Evolutionary conservation across 2,797 vertebrate genomes (phyloP).

Genomic region (Bryconaethiops microstoma): DNA sequence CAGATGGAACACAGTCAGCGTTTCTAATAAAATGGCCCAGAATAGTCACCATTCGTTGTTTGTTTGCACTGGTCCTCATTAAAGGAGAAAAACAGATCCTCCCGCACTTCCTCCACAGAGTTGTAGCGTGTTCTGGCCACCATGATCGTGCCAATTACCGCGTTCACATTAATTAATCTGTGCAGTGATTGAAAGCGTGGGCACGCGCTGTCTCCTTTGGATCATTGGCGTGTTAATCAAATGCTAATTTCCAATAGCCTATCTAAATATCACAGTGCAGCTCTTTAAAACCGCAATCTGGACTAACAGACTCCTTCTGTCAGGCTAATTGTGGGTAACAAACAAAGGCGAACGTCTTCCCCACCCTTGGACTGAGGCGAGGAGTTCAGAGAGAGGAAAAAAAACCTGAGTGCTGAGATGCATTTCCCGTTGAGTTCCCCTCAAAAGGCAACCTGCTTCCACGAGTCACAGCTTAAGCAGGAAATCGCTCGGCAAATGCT

Average conservation of each 20-base stretch:
- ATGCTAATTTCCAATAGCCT: conserved; percentile 52
- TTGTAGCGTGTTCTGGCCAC: conserved; percentile 33
- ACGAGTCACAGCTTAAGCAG: conserved; percentile 21
- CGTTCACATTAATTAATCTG: conserved; percentile 55
- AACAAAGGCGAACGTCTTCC: conserved; percentile 23
- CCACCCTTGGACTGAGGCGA: background rate
- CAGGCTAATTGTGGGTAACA: conserved; percentile 36
- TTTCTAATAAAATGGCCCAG: too few species aligned
- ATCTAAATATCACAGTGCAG: conserved; percentile 44
- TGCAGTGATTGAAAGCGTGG: conserved; percentile 47
- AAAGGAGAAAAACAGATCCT: conserved; percentile 4
- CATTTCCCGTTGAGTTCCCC: conserved; percentile 10
- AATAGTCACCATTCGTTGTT: conserved; percentile 13
- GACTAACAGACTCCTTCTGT: conserved; percentile 42
- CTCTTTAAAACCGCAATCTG: conserved; percentile 26
- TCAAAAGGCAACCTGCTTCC: conserved; percentile 16
- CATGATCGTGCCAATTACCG: conserved; percentile 47
- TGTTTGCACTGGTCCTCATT: conserved; percentile 17
- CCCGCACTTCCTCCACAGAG: background rate
- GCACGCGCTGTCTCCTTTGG: conserved; percentile 40
- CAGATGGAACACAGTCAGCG: too few species aligned
- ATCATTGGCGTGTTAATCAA: conserved; percentile 57
- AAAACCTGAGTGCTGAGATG: background rate
- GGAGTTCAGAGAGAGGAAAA: conserved; percentile 2
- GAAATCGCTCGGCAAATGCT: conserved; percentile 18